These are phyloP conservation scores for Hipparchia sbordonii DNA, from an alignment of 2,888 invertebrate genomes.

Conservation along the genomic window DNA sequence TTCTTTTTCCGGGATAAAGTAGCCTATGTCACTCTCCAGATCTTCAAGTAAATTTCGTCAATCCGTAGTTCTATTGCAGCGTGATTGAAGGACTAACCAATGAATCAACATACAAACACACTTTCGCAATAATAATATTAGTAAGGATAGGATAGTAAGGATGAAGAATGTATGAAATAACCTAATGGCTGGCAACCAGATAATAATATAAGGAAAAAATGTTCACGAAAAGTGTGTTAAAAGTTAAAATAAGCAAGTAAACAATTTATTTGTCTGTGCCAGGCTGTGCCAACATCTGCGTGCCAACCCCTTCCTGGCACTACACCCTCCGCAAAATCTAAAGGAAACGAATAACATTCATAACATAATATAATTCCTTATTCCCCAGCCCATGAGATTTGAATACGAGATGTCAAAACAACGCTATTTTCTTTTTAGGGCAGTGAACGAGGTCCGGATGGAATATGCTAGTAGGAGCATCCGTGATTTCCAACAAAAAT, in stretches of 20 bases:
- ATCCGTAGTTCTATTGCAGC: too few species aligned
- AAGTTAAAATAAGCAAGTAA: slow-evolving; percentile 7
- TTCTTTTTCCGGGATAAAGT: too few species aligned
- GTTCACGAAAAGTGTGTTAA: background rate
- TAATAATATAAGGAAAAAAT: background rate
- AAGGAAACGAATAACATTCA: slow-evolving; percentile 12
- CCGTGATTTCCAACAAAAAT: slow-evolving; percentile 21
- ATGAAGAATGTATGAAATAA: background rate
- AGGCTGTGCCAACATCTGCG: slow-evolving; percentile 44
- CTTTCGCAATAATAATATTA: too few species aligned
- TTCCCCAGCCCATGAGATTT: slow-evolving; percentile 16
- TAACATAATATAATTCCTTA: slow-evolving; percentile 6
- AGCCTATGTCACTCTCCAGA: too few species aligned
- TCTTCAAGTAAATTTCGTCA: too few species aligned
- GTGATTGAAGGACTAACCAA: too few species aligned
- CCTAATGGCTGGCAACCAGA: background rate
- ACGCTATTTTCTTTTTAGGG: slow-evolving; percentile 23
- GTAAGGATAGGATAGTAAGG: too few species aligned
- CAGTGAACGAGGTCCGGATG: slow-evolving; percentile 22
- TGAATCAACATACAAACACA: too few species aligned
- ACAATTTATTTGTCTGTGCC: slow-evolving; percentile 38
- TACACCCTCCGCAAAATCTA: slow-evolving; percentile 7
- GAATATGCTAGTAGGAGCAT: slow-evolving; percentile 16
- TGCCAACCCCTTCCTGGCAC: slow-evolving; percentile 46
- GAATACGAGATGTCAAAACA: slow-evolving; percentile 22